These are phyloP conservation scores for Metacarcinus magister DNA, from an alignment of 2,888 invertebrate species.

Conservation along the genomic window DNA sequence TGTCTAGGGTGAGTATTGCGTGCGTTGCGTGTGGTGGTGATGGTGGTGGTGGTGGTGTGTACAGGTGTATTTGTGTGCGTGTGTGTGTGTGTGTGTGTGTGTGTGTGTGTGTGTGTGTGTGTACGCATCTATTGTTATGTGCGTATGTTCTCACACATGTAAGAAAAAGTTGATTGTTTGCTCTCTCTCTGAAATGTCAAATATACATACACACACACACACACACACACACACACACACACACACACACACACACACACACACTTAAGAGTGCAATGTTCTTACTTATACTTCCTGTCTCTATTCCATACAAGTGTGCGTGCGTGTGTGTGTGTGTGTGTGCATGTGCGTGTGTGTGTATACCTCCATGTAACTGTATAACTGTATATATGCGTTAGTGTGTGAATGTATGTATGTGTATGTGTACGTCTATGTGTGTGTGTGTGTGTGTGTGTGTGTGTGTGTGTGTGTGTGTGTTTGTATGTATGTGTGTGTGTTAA, in stretches of 20 bases:
- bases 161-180: background rate
- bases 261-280: background rate
- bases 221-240: slow-evolving; percentile 2
- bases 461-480: too few species aligned
- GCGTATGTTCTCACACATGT: background rate
- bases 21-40: background rate
- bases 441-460: too few species aligned
- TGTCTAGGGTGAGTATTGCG: slow-evolving; percentile 80
- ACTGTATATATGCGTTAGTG: background rate
- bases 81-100: slow-evolving; percentile 22
- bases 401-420: background rate
- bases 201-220: background rate
- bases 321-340: too few species aligned
- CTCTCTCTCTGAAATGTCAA: background rate
- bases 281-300: background rate
- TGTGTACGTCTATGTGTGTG: background rate
- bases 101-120: slow-evolving; percentile 26
- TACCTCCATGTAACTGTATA: too few species aligned
- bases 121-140: background rate
- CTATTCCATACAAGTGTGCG: too few species aligned
- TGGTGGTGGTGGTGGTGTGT: background rate
- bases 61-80: background rate
- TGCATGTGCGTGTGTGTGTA: too few species aligned
- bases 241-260: background rate
- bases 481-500: background rate